Evolutionary conservation across 2,113 vertebrate genomes (phyloP), one percentile per base, ranked within the genome.

Genomic region (Hyperopisus bebe): DNA sequence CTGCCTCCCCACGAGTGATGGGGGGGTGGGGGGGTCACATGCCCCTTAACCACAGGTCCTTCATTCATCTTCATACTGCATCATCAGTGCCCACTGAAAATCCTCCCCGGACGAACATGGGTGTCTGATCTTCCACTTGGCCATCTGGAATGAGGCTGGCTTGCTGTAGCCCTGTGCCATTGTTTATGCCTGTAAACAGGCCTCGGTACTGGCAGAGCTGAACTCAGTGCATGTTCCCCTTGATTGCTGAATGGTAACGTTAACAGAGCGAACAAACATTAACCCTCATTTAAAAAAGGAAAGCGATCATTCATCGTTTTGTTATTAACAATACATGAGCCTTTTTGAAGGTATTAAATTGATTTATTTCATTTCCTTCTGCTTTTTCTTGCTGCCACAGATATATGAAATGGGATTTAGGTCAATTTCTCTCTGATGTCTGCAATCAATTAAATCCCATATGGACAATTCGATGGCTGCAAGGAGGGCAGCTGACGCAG

Each of bases 301-400:
- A 89, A 84, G 82, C 86, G 66, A 91, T 91, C 90, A 91, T 89
- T 89, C 11, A 51, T 83, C n/a, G 15, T 46, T 77, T 46, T n/a
- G 6, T 74, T 90, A 90, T 91, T 89, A 91, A 91, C 88, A 87
- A 90, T 90, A 88, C 91, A 91, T 91, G 90, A 92, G 66, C 86
- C 91, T 89, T 88, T 91, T 91, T 90, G 88, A 92, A 84, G 89
- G 92, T 39, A 83, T 91, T 90, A 88, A 58, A 92, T 92, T 90
- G 90, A 92, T 92, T 91, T 90, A 87, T 85, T 53, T 47, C 87
- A 89, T n/a, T 77, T 88, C 83, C 88, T 62, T 87, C 39, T 58
- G 46, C 47, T 53, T 31, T 48, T 85, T 58, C 19, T 44, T 42
- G 35, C 48, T 47, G 66, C 77, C 46, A 90, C 88, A 80, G 90